A percentile compares a stretch with the other conserved stretches of the same genome.
phyloP scores from a whole-genome alignment of 2,797 vertebrate species.

The Anomalospiza imberbis region DNA sequence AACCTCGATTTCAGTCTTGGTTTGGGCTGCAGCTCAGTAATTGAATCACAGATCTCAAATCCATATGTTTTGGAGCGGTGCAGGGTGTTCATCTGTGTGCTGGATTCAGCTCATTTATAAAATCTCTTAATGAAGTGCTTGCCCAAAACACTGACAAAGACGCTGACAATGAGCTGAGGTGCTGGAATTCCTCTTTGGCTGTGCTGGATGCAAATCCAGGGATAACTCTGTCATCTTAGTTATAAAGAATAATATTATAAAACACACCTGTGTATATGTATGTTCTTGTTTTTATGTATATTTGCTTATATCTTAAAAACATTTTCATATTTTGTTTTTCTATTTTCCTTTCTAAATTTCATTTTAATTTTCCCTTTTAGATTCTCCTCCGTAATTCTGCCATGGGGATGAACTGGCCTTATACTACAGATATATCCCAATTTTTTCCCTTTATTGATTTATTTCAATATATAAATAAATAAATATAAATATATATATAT shows the following conservation, averaged over 20 bases:
- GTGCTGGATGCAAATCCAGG: neutral
- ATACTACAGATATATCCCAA: neutral
- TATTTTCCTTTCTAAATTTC: neutral
- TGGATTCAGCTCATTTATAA: neutral
- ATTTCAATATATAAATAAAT: neutral
- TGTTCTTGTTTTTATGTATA: neutral
- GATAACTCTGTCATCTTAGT: neutral
- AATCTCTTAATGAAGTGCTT: neutral
- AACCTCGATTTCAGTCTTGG: neutral
- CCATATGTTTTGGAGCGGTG: neutral
- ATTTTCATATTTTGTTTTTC: neutral
- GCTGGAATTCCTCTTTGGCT: neutral
- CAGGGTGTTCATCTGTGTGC: neutral
- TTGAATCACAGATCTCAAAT: neutral
- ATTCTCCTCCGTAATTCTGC: neutral
- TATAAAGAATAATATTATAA: neutral
- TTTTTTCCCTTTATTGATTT: neutral
- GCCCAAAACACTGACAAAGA: neutral
- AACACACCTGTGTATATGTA: neutral
- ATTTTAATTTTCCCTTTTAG: neutral
- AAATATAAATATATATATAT: too few species aligned
- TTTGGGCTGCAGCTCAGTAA: neutral
- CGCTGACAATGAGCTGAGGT: too few species aligned
- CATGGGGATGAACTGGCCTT: neutral
- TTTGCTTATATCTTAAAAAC: neutral